Evolutionary conservation across 1,140 invertebrate genomes (phyloP), one percentile per base, ranked within the genome.

Genomic region (Leptopilina clavipes): DNA sequence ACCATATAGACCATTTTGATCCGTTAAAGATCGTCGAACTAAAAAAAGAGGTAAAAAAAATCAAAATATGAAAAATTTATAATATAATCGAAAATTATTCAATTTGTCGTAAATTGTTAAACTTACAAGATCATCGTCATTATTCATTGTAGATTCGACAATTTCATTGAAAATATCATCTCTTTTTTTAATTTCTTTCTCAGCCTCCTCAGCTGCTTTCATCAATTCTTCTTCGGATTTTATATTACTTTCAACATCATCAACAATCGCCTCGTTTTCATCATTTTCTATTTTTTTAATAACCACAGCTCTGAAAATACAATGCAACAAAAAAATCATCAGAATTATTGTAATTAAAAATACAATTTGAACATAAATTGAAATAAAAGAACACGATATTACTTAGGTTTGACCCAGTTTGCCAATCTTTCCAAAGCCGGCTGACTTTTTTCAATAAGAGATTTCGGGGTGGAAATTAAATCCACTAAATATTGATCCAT

Each of bases 101-200:
- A 48, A 48, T n/a, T 48, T 48, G 0, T 48, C 12, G 6, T n/a
- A 12, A 59, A 59, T 22, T 10, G 5, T 5, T 31, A 14, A 65
- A 65, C 59, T 65, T 22, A 65, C 59, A 65, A 65, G 19, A 65
- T 65, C 59, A n/a, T 65, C 59, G n/a, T 65, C 59, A 11, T n/a
- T 7, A 31, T 14, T 31, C 22, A n/a, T 65, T 5, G 59, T 12
- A 12, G 59, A 5, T 65, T 65, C 25, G 1, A 14, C 14, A 14
- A 65, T 31, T 65, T 65, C 25, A 6, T 65, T 65, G 19, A 65
- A 65, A 25, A 65, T 25, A 12, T 65, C 25, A 5, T 65, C 59
- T 14, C 31, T 65, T 3, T 10, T 7, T 65, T 65, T 65, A 6
- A 25, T 31, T 12, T 65, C 19, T 1, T 65, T 37, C 31, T 65